Conservation (phyloP, 2,797 vertebrate species). For the Podargus strigoides region DNA sequence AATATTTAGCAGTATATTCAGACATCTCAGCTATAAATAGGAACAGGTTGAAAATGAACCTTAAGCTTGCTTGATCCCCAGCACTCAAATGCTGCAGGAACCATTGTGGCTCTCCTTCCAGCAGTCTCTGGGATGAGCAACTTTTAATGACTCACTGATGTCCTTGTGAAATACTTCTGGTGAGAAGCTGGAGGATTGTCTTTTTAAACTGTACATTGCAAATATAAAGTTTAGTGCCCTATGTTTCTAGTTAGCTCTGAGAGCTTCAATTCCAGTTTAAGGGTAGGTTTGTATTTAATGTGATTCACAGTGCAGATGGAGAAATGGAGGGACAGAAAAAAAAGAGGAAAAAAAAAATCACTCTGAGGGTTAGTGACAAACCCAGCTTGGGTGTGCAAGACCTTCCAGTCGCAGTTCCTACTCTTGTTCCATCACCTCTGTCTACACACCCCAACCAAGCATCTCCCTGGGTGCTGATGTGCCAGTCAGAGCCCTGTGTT, state of each 20-base stretch:
- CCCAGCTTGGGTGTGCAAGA: too few species aligned
- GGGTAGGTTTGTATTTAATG: neutral
- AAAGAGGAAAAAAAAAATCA: too few species aligned
- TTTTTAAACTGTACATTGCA: too few species aligned
- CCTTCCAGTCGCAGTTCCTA: too few species aligned
- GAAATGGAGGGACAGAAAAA: too few species aligned
- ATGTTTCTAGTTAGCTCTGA: neutral
- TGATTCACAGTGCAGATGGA: neutral
- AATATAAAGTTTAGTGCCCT: neutral
- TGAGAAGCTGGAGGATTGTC: too few species aligned
- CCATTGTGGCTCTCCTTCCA: neutral
- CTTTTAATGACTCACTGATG: neutral
- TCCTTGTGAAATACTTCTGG: neutral
- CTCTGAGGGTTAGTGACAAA: too few species aligned
- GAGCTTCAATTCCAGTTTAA: neutral
- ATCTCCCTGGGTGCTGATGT: neutral
- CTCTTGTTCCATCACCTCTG: too few species aligned
- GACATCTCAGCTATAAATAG: neutral
- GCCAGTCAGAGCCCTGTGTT: neutral
- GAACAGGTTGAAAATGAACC: neutral
- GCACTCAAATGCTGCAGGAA: too few species aligned
- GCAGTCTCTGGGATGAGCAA: neutral
- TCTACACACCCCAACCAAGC: too few species aligned
- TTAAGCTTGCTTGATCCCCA: neutral
- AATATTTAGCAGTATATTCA: neutral